Base-by-base conservation (phyloP, 2,888 invertebrate genomes). In the Lepidochrysops patricia region DNA sequence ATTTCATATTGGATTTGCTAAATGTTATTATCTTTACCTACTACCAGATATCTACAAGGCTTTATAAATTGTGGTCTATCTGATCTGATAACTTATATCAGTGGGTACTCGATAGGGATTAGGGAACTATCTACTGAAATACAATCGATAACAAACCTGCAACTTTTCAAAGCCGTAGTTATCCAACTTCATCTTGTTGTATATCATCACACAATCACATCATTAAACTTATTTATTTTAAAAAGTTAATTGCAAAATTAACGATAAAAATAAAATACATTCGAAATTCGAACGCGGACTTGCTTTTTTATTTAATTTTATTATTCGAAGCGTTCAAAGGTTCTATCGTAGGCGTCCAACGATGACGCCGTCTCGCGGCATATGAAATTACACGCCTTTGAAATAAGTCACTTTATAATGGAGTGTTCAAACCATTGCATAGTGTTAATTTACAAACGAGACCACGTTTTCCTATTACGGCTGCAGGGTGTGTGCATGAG, bases 141-240 rank as follows among this genome's bases (percentile, higher is more conserved):
- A 23, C 6, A 26, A 57, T 35, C 56, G 59, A 37, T 34, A 49
- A 61, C 70, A 29, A 62, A 87, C 89, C 86, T 88, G 85, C 69
- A 88, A 73, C 70, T 85, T 86, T 71, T 88, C 85, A 73, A 86
- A 85, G 75, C 86, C 84, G 74, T 81, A 81, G 70, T 88, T 89
- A 78, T 89, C 88, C 80, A 89, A 73, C 79, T 88, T 89, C 89
- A 89, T 89, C 61, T 63, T 63, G 54, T 63, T 57, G 60, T 57
- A 54, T 60, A 57, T 58, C 60, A 59, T 52, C 62, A 50, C 56
- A 60, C 62, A 57, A 57, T 57, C 23, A 15, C 54, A 65, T 62
- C 54, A 63, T 32, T 57, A 63, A 62, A 58, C 54, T 56, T 54
- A 63, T 62, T 37, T 54, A 58, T 32, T 43, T 57, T 56, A 26